These are phyloP conservation scores for Asarcornis scutulata DNA, from an alignment of 2,113 vertebrate genomes.

Conservation along the genomic window DNA sequence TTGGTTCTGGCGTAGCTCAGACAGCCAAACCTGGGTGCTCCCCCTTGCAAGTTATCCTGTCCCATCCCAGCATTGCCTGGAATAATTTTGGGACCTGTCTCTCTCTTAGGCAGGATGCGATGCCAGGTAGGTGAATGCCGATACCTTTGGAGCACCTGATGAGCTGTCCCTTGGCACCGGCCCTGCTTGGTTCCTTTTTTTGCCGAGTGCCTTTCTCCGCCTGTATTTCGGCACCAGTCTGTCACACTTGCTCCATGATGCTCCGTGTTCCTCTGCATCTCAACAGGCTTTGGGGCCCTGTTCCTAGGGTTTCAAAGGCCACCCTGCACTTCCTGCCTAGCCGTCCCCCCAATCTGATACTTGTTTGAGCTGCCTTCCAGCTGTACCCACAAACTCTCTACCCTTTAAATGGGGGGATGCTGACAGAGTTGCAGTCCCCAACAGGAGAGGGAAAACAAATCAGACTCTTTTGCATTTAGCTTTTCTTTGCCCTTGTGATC, in stretches of 20 bases:
- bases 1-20: background rate
- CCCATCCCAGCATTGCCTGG: background rate
- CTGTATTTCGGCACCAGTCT: background rate
- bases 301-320: background rate
- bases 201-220: background rate
- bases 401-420: background rate
- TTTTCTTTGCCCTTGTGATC: background rate
- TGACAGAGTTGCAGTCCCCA: background rate
- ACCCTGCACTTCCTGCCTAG: background rate
- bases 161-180: background rate
- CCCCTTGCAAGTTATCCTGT: background rate
- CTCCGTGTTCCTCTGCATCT: background rate
- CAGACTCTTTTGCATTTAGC: background rate
- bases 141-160: background rate
- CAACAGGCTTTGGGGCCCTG: fast-evolving
- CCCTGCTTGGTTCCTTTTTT: background rate
- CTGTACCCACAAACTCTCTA: background rate
- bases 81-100: background rate
- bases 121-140: background rate
- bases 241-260: background rate
- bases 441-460: background rate
- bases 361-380: background rate
- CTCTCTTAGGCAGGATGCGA: background rate
- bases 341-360: background rate
- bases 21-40: background rate